Evolutionary conservation across 2,113 vertebrate species (phyloP), one percentile per base, ranked within the genome.

Genomic region (Physeter macrocephalus): DNA sequence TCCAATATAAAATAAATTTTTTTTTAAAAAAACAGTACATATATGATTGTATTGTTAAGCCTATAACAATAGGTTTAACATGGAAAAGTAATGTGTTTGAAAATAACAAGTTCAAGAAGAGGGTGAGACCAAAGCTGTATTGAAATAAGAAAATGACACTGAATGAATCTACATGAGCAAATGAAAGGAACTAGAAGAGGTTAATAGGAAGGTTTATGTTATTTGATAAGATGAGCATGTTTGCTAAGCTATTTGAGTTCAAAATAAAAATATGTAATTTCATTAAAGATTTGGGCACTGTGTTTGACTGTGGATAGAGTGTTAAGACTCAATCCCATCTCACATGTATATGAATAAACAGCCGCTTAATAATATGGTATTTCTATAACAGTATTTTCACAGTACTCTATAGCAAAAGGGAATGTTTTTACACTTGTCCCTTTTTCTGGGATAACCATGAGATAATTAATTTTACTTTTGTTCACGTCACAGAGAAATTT

Each of bases 391-490:
- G 11, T 84, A 54, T 49, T 13, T 82, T n/a, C 57, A 90, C 49
- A 92, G 18, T 9, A 49, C 34, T 43, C 61, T 29, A 13, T 17
- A 67, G 5, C 49, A 52, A 49, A 34, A 59, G 1, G 20, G 14
- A n/a, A 31, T 74, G 3, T 52, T 93, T 86, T 85, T 39, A 49
- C 69, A 71, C 2, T 89, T 88, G n/a, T 21, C 88, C 59, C 36
- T 90, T 92, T 75, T 93, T 97, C 86, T 88, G 46, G 36, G 39
- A 59, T 90, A 87, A 69, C 2, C 52, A 82, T 71, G 27, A 97
- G 9, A 93, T 87, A 91, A 81, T 80, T 81, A 54, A 41, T 88
- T 93, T 69, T 67, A 54, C 88, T 95, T 82, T 94, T 96, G 64
- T 34, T 57, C 31, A 83, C 78, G 34, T 89, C n/a, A 92, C 31